A percentile compares a stretch with the other conserved stretches of the same genome.
phyloP scores from a whole-genome alignment of 2,797 vertebrate species.

The Scomberomorus guttatus region DNA sequence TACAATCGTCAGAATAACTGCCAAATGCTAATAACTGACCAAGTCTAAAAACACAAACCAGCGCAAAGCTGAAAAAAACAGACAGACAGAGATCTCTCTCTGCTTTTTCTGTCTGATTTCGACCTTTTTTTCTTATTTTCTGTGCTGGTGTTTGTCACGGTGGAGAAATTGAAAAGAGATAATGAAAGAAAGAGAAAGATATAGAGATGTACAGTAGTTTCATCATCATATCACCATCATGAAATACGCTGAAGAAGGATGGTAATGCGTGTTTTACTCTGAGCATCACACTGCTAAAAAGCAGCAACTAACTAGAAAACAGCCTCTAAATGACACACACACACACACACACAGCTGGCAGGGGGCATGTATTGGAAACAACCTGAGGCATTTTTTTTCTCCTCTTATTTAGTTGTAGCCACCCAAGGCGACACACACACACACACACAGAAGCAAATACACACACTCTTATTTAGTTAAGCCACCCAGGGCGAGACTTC shows the following conservation, averaged over 20 bases:
- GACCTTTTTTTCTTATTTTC: not conserved
- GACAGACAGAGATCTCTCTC: not conserved
- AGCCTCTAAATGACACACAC: constrained; percentile 39
- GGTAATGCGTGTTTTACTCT: constrained; percentile 17
- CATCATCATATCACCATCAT: not conserved
- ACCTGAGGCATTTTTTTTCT: constrained; percentile 53
- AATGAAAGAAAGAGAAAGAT: not conserved
- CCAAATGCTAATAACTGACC: constrained; percentile 40
- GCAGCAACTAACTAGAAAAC: constrained; percentile 36
- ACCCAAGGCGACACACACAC: constrained; percentile 59
- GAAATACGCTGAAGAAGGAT: constrained; percentile 33
- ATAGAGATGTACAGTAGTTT: not conserved
- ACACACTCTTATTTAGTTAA: constrained; percentile 73
- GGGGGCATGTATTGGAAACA: constrained; percentile 64
- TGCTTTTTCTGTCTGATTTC: not conserved
- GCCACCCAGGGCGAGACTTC: constrained; percentile 75
- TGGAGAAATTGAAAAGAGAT: not conserved
- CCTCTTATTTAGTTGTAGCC: constrained; percentile 57
- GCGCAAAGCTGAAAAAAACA: not conserved
- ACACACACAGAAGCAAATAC: constrained; percentile 43
- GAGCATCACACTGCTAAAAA: constrained; percentile 30
- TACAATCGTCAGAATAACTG: constrained; percentile 20
- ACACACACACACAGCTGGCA: constrained; percentile 40
- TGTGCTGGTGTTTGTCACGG: not conserved
- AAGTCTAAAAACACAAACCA: constrained; percentile 28